Base-by-base conservation (phyloP, 1,140 invertebrate genomes). In the Drosophila biarmipes region DNA sequence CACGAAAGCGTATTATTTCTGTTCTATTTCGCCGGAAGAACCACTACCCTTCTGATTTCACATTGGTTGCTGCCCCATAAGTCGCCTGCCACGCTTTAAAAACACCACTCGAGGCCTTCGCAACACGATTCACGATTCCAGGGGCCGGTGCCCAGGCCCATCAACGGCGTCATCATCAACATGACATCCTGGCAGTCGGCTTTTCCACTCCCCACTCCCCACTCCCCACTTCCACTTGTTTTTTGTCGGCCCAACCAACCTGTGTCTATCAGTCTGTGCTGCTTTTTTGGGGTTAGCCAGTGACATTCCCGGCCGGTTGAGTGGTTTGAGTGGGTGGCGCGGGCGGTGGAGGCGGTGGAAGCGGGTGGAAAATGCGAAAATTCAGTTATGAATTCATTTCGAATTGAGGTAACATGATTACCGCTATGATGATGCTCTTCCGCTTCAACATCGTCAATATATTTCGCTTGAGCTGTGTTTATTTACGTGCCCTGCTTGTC, bases 331-430 rank as follows among this genome's bases (percentile, higher is more conserved):
- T 48, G 46, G 42, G 6, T 17, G 15, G 19, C 8, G 7, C 11
- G 10, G 40, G 19, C 2, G 71, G 35, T 35, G 19, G 29, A 11
- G 29, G 15, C 8, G 45, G 7, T 31, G 46, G 29, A 24, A 24
- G 4, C 4, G 17, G 24, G 24, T 37, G 35, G 40, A 76, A 82
- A 84, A 84, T 84, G 80, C 75, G 86, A 81, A 90, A 90, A 91
- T 91, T 91, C 89, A 91, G 89, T 91, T 91, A 91, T 91, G 89
- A 91, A 91, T 90, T 91, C 89, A 90, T 91, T 91, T 91, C 89
- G 89, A 91, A 91, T 91, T 90, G 89, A 91, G 89, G 87, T 87
- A 91, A 91, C 90, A 90, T 91, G 82, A 91, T 91, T 91, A 91
- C 89, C 89, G 82, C 89, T 91, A 91, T 91, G 89, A 87, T 90